Base-by-base conservation (phyloP, 1,140 invertebrate species). In the Bradysia coprophila region DNA sequence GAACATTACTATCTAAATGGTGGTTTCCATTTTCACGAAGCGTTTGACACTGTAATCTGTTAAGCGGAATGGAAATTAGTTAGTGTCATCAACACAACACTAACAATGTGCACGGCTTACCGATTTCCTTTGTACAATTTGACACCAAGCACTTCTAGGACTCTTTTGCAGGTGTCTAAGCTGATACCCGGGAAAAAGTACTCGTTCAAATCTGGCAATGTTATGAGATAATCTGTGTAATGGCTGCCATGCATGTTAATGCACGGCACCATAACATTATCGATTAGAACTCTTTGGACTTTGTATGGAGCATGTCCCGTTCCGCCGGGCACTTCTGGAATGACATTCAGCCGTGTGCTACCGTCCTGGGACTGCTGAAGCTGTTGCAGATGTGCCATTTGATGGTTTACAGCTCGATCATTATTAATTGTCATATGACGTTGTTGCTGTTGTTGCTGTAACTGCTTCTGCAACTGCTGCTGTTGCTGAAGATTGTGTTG, bases 241-340 rank as follows among this genome's bases (percentile, higher is more conserved):
- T 79, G 72, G 61, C 78, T 83, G 6, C 82, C 80, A 64, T 87
- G 85, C 57, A 78, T 76, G 59, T 88, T 89, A 49, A 89, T 86
- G 58, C 81, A 86, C 28, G 77, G 79, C 48, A 88, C 74, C 68
- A 82, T 72, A 59, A 76, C 78, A 49, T 76, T 78, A 50, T 81
- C 79, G 21, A 45, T 18, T 38, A 81, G 65, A 18, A 80, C 79
- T 54, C 81, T 80, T 50, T 84, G 79, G 22, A 87, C 71, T 69
- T 79, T 68, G 45, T 73, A 72, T 16, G 57, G 24, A 28, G 13
- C 24, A 28, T 28, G 24, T 28, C 24, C 24, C 6, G 6, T 13
- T 8, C 13, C 13, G 13, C 13, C 13, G 6, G 58, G 13, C 46
- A 57, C 55, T 33, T 59, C 56, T 1, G 55, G 56, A 38, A 57